Base-by-base conservation (phyloP, 2,113 vertebrate genomes). In the Spea bombifrons region DNA sequence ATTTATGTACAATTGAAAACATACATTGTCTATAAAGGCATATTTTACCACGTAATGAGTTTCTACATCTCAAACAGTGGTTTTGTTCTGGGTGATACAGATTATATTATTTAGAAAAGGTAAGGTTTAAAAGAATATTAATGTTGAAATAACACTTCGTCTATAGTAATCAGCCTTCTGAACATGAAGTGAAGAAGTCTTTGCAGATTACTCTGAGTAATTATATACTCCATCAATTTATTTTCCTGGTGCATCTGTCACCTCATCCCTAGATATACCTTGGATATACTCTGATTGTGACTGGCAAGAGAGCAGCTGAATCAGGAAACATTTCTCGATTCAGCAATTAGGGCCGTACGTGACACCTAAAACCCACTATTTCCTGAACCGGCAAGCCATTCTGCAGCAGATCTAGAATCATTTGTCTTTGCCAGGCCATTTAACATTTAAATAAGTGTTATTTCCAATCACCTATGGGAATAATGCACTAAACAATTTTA, bases 41-140 rank as follows among this genome's bases (percentile, higher is more conserved):
- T 59, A 59, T 73, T 72, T 53, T 55, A 74, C 78, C 78, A 80
- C 71, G 68, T 52, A 50, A 65, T 53, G 77, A 79, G 76, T 17
- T 66, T 66, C 50, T 73, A 67, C 45, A 49, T 73, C 77, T 80
- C 71, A 73, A 53, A 16, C 5, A 67, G 71, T 74, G 71, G 71
- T 80, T 80, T 80, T 80, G 78, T 80, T 80, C 78, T 74, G 70
- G 49, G 70, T 74, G 64, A 61, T 73, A 63, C 52, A 73, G 8
- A 17, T 17, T 10, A 17, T 5, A 30, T 63, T 63, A 68, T 61
- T 44, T 15, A 81, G 43, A 70, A 71, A 65, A 76, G 13, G 71
- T 13, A 71, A 45, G 4, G 66, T 48, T 69, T 75, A 61, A 81
- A 65, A 76, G 65, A 70, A 81, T 13, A 55, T 64, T 71, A 52